Evolutionary conservation across 1,140 invertebrate species (phyloP), one percentile per base, ranked within the genome.

Genomic region (Pantala flavescens): DNA sequence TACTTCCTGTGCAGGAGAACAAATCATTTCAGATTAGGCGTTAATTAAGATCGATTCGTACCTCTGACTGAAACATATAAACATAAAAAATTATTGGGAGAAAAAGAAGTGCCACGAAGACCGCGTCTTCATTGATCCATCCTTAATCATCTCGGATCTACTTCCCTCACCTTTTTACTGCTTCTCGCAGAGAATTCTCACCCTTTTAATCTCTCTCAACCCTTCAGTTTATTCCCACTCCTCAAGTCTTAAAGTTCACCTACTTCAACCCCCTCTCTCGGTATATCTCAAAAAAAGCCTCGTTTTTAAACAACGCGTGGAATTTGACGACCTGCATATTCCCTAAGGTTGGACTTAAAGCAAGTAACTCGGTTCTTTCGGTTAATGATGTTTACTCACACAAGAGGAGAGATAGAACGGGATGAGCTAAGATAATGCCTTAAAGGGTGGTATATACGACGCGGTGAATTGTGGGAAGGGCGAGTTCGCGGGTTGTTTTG

Each of bases 171-270:
- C 49, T 63, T 63, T 14, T 21, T 12, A 7, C n/a, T 7, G 5
- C 49, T 7, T 63, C 16, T 63, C 49, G 16, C 28, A 2, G 28
- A 36, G 28, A 9, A 19, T 63, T 63, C 49, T 5, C 49, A 19
- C 49, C n/a, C 49, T 63, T 63, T 63, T 63, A 63, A 16, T 63
- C 49, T 63, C 49, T 63, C 49, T 63, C n/a, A 63, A 63, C 49
- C 49, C 49, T 19, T 21, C 49, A 16, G 28, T 21, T 63, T 63
- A 21, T 21, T 12, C 16, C 49, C 28, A 9, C 49, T 63, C 49
- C 12, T 63, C 49, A 19, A 1, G 3, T 12, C 49, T 21, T 63
- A 7, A 16, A 19, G 49, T 63, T 21, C 49, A 16, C n/a, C 3
- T 63, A 16, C 49, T 63, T 63, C 14, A 1, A 19, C 49, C 49